These are phyloP conservation scores for Zoanthus sociatus DNA, from an alignment of 92 coral and sea anemone genomes.

Conservation along the genomic window DNA sequence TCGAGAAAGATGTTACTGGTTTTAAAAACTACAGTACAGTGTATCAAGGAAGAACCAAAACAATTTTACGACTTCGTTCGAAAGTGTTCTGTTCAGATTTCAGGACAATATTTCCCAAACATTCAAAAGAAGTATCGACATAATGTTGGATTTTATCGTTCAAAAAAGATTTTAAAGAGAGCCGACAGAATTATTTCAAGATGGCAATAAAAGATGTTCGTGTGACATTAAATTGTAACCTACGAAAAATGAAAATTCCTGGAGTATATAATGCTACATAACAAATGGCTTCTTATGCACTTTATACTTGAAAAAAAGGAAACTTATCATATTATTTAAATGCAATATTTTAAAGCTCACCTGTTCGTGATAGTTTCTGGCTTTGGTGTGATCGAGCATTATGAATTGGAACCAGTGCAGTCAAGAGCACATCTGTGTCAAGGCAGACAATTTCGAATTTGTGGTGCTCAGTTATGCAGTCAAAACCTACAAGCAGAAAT, in stretches of 20 bases:
- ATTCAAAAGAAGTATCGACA: not conserved
- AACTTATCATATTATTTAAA: conserved; percentile 4
- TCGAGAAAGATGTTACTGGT: conserved; percentile 14
- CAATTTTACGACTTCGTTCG: conserved; percentile 11
- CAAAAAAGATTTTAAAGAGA: conserved; percentile 19
- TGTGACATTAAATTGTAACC: conserved; percentile 6
- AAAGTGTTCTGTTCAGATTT: not conserved
- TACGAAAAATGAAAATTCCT: conserved; percentile 23
- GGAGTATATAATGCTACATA: conserved; percentile 10
- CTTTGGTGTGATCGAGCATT: not conserved
- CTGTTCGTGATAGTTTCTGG: conserved; percentile 5
- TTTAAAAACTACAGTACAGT: not conserved
- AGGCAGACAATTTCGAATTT: conserved; percentile 21
- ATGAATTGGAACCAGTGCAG: conserved; percentile 17
- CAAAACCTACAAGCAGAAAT: not conserved
- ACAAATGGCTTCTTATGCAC: conserved; percentile 12
- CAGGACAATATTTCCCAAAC: conserved; percentile 12
- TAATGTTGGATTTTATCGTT: conserved; percentile 16
- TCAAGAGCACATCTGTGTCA: conserved; percentile 14
- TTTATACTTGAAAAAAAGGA: conserved; percentile 11
- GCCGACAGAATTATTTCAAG: conserved; percentile 17
- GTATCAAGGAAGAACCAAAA: conserved; percentile 2
- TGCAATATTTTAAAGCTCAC: conserved; percentile 8
- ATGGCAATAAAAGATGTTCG: conserved; percentile 25
- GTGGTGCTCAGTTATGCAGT: conserved; percentile 25